Evolutionary conservation across 2,797 vertebrate species (phyloP).

Genomic region (Tympanoctomys barrerae): DNA sequence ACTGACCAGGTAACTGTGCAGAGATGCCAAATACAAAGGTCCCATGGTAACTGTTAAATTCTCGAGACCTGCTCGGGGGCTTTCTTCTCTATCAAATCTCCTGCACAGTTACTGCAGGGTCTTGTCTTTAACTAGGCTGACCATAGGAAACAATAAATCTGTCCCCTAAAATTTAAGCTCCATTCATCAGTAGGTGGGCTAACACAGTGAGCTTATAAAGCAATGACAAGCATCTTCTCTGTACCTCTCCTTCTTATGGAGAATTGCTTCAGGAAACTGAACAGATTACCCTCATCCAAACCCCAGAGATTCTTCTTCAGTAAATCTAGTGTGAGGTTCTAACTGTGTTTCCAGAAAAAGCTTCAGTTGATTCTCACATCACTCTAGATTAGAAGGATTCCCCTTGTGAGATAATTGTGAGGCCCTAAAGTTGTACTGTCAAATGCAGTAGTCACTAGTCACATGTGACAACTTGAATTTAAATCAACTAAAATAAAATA

Average conservation of each 20-base stretch:
- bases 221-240: not conserved
- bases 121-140: constrained; percentile 49
- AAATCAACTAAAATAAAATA: constrained; percentile 24
- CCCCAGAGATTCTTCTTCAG: not conserved
- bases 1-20: not conserved
- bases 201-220: not conserved
- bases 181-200: constrained; percentile 28
- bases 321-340: not conserved
- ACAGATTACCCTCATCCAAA: not conserved
- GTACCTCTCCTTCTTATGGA: not conserved
- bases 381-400: not conserved
- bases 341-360: not conserved
- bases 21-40: not conserved
- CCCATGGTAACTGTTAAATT: not conserved
- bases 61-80: not conserved
- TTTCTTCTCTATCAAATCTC: constrained; percentile 35
- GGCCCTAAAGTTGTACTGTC: not conserved
- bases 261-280: not conserved
- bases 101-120: not conserved
- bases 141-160: not conserved
- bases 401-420: not conserved
- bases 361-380: not conserved
- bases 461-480: not conserved
- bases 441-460: not conserved
- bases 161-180: not conserved